phyloP scores from a whole-genome alignment of 2,113 vertebrate genomes.

The Ceyx melanurus region DNA sequence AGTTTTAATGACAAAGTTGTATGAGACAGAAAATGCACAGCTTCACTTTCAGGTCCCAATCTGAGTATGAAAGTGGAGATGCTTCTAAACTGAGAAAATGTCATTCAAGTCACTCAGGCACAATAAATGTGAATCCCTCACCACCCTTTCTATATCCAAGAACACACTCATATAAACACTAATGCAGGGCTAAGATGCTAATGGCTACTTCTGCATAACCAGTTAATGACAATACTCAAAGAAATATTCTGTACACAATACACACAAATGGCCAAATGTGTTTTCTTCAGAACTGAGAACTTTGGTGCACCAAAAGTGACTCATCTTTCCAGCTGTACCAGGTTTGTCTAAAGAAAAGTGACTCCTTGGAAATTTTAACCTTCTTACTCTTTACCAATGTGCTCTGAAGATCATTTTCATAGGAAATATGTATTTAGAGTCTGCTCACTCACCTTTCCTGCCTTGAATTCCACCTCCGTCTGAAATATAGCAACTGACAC shows the following conservation, averaged over 20 bases:
- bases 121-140: conserved; percentile 36
- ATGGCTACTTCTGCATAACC: conserved; percentile 25
- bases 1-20: conserved; percentile 49
- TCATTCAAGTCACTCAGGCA: conserved; percentile 41
- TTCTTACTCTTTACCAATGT: background rate
- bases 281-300: background rate
- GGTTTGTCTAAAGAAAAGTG: background rate
- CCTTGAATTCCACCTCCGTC: background rate
- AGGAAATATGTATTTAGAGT: background rate
- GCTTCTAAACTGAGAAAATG: conserved; percentile 48
- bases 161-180: background rate
- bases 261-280: background rate
- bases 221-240: background rate
- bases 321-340: background rate
- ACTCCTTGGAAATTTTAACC: background rate
- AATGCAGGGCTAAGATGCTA: conserved; percentile 2
- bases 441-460: background rate
- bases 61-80: conserved; percentile 45
- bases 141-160: background rate
- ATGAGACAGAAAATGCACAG: conserved; percentile 45
- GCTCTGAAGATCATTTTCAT: background rate
- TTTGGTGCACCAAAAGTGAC: background rate
- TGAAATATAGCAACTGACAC: background rate
- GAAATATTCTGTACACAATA: background rate
- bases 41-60: conserved; percentile 52